A percentile compares a stretch with the other conserved stretches of the same genome.
Evolutionary conservation across 1,140 invertebrate genomes (phyloP).

Genomic region (Protaetia brevitarsis): DNA sequence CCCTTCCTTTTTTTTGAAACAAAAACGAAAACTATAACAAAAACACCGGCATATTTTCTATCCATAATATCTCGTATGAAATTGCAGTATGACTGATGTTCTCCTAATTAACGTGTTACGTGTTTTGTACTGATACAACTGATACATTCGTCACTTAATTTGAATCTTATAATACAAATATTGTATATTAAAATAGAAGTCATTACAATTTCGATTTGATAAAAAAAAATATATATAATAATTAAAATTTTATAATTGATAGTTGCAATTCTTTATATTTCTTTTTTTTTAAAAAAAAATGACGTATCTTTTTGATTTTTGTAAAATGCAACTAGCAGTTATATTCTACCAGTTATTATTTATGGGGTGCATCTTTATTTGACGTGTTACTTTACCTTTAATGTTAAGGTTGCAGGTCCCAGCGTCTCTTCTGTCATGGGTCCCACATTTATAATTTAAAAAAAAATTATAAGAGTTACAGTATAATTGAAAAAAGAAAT

Average conservation of each 20-base stretch:
- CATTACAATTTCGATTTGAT: neutral
- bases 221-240: no score
- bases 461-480: conserved; percentile 11
- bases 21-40: conserved; percentile 58
- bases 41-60: conserved; percentile 11
- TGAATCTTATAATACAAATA: no score
- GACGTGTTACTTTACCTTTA: conserved; percentile 11
- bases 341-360: neutral
- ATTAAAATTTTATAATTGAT: neutral
- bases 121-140: conserved; percentile 21
- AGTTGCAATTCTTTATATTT: neutral
- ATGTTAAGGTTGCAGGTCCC: conserved; percentile 15
- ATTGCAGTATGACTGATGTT: conserved; percentile 9
- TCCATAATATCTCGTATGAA: neutral
- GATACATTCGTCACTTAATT: no score
- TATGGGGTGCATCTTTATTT: neutral
- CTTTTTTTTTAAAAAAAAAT: neutral
- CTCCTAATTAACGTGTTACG: neutral
- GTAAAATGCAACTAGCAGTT: neutral
- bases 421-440: conserved; percentile 16
- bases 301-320: neutral
- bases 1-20: conserved; percentile 13
- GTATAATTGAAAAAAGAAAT: conserved; percentile 10
- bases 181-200: no score
- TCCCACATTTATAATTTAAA: conserved; percentile 14